Evolutionary conservation across 2,888 invertebrate genomes (phyloP).

Genomic region (Pseudococcus longispinus): DNA sequence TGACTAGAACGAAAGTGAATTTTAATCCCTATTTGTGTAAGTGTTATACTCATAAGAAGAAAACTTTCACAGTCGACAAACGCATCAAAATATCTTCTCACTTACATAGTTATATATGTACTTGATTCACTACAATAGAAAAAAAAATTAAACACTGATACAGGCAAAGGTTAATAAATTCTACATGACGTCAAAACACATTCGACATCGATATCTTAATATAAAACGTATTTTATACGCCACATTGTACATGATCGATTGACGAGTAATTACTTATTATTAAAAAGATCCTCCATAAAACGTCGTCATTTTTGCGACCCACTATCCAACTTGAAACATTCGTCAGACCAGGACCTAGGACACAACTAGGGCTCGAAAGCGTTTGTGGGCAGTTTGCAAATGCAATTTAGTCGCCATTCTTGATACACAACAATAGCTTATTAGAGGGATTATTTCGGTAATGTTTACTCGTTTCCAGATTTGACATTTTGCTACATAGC

Average conservation of each 20-base stretch:
- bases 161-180: neutral
- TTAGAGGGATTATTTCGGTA: slow-evolving; percentile 29
- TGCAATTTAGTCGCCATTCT: slow-evolving; percentile 51
- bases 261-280: neutral
- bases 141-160: no score
- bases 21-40: neutral
- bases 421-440: slow-evolving; percentile 35
- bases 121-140: neutral
- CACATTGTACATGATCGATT: neutral
- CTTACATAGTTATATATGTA: no score
- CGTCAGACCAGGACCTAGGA: neutral
- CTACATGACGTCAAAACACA: neutral
- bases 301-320: neutral
- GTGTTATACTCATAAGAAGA: neutral
- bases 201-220: neutral
- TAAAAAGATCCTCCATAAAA: neutral
- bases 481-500: neutral
- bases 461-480: slow-evolving; percentile 39
- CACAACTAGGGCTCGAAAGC: slow-evolving; percentile 18
- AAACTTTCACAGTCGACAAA: neutral
- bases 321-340: neutral
- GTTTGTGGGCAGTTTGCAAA: neutral
- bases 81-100: neutral
- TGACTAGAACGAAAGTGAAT: neutral
- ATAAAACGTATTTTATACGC: neutral